These are phyloP conservation scores for Drosophila sordidula DNA, from an alignment of 2,888 invertebrate species.

Conservation along the genomic window DNA sequence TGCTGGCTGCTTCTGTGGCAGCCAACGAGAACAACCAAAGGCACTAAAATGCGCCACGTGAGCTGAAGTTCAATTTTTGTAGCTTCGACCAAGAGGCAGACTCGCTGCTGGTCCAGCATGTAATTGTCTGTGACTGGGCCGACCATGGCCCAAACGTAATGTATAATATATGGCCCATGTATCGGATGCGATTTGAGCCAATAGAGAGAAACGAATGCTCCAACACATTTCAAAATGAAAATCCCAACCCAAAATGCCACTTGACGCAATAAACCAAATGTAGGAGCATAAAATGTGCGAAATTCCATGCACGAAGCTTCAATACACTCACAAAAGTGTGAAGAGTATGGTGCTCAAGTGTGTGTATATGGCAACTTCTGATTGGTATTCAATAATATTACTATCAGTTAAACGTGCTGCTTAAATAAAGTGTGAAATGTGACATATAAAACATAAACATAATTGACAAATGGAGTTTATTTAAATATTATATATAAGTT, in stretches of 20 bases:
- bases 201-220: slow-evolving; percentile 57
- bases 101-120: slow-evolving; percentile 52
- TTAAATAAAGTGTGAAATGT: neutral
- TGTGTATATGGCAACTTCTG: neutral
- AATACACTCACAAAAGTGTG: slow-evolving; percentile 29
- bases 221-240: slow-evolving; percentile 78
- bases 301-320: neutral
- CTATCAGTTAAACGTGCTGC: neutral
- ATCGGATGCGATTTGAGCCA: slow-evolving; percentile 75
- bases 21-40: slow-evolving; percentile 36
- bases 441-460: too few relatives aligned
- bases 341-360: neutral
- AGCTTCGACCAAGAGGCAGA: neutral
- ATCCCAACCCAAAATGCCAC: slow-evolving; percentile 78
- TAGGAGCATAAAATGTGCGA: slow-evolving; percentile 21
- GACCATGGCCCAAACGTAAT: slow-evolving; percentile 53
- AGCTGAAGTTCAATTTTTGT: slow-evolving; percentile 74
- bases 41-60: slow-evolving; percentile 79
- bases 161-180: slow-evolving; percentile 75
- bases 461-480: too few relatives aligned
- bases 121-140: slow-evolving; percentile 75
- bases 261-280: slow-evolving; percentile 81
- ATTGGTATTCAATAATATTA: neutral
- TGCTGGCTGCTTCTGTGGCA: slow-evolving; percentile 32
- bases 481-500: too few relatives aligned